Evolutionary conservation across 2,888 invertebrate species (phyloP).

Genomic region (Coecobrya sp.): DNA sequence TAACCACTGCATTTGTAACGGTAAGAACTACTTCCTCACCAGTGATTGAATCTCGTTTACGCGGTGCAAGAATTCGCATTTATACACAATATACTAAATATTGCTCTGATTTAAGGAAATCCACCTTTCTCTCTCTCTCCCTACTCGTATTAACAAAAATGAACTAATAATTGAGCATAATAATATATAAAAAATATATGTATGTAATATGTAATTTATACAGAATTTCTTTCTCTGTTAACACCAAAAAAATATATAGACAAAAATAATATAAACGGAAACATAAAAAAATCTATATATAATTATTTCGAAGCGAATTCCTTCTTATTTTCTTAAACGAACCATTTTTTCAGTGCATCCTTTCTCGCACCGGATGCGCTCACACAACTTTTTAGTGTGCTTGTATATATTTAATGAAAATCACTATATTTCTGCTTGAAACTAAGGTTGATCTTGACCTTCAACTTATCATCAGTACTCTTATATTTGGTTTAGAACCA

Average conservation of each 20-base stretch:
- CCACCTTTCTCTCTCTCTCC: not conserved
- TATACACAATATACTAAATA: conserved; percentile 29
- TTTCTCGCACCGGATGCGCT: too few relatives aligned
- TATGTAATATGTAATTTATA: too few relatives aligned
- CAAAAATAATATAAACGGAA: too few relatives aligned
- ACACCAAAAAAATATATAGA: conserved; percentile 20
- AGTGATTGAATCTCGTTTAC: conserved; percentile 73
- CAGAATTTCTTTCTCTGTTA: too few relatives aligned
- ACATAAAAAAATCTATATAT: too few relatives aligned
- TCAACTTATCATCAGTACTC: not conserved
- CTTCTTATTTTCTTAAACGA: too few relatives aligned
- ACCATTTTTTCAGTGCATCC: too few relatives aligned
- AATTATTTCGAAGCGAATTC: too few relatives aligned
- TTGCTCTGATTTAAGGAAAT: not conserved
- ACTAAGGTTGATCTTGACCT: conserved; percentile 34
- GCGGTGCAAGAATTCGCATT: conserved; percentile 77
- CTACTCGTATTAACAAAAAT: too few relatives aligned
- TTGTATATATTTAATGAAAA: too few relatives aligned
- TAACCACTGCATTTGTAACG: conserved; percentile 45
- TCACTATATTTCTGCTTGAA: not conserved
- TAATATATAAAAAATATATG: not conserved
- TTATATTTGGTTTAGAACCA: not conserved
- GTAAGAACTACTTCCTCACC: conserved; percentile 67
- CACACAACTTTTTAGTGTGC: too few relatives aligned
- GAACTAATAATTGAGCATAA: not conserved